A percentile compares a stretch with the other conserved stretches of the same genome.
Conservation (phyloP, 2,797 vertebrate species). For the Tolypeutes matacus region DNA sequence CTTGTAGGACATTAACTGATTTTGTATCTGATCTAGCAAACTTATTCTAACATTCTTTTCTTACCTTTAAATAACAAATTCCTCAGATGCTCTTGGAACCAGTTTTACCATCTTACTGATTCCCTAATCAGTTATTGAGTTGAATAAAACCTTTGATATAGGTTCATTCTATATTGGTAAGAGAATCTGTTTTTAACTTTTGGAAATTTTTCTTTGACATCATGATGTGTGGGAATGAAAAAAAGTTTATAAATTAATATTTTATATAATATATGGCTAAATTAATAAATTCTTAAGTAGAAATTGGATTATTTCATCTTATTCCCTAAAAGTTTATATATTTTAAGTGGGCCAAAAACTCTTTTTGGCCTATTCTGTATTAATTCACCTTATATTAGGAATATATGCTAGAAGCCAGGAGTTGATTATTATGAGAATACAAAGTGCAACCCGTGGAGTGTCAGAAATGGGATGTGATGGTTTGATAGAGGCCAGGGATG, state of each 20-base stretch:
- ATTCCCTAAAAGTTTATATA: background rate
- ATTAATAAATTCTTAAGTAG: conserved; percentile 5
- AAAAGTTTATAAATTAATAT: conserved; percentile 19
- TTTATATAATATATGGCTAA: conserved; percentile 6
- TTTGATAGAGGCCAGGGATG: background rate
- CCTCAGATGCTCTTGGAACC: conserved; percentile 1
- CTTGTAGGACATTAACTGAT: background rate
- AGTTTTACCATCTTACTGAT: background rate
- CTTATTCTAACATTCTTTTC: background rate
- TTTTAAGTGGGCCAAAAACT: background rate
- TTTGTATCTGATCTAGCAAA: background rate
- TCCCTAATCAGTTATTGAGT: background rate
- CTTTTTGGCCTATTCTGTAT: background rate
- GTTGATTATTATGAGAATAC: background rate
- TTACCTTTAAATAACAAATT: background rate
- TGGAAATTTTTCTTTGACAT: conserved; percentile 38
- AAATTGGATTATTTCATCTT: conserved; percentile 15
- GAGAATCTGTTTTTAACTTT: conserved; percentile 47
- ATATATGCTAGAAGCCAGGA: background rate
- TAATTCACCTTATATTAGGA: background rate
- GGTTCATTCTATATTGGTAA: conserved; percentile 42
- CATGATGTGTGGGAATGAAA: background rate
- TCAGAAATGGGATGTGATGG: background rate
- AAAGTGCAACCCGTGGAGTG: background rate
- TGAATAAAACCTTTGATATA: conserved; percentile 12